Base-by-base conservation (phyloP, 2,888 invertebrate species). In the Chironomus riparius region DNA sequence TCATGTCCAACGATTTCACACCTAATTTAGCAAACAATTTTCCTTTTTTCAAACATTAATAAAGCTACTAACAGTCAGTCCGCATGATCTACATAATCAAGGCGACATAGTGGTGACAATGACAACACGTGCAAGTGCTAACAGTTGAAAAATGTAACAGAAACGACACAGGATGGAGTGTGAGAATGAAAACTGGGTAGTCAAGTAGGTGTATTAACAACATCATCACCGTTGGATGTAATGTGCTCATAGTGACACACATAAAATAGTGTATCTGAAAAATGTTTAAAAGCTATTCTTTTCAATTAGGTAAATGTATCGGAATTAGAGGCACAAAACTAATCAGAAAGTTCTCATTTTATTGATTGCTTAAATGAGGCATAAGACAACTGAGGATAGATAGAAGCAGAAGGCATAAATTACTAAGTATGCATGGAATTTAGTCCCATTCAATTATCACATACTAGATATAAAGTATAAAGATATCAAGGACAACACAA, bases 201-300 rank as follows among this genome's bases (percentile, higher is more conserved):
- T 38, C 38, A 38, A 38, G 56, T 56, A 18, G 56, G 56, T 18
- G 56, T 38, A 3, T 15, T 18, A 18, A 56, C n/a, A 13, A 50
- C 50, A 50, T n/a, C 13, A 50, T n/a, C 50, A 50, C 6, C n/a
- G 15, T 50, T 6, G 18, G n/a, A 38, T 38, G 38, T 38, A 10
- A 38, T 38, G 38, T 38, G 38, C 38, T 18, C 71, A 71, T 28
- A 71, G 71, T 71, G 71, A 71, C 71, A 71, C 71, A 56, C 7
- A 24, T 28, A 24, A 21, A 47, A 21, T 3, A 12, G 50, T 50
- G n/a, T 13, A 15, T 50, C 5, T 2, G 50, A 50, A n/a, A 15
- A n/a, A 50, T 15, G 13, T 7, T 56, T 6, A 56, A 5, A 28
- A 18, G 6, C 15, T 15, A 18, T 15, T 56, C 18, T 15, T 5